These are phyloP conservation scores for Heliothis virescens DNA, from an alignment of 1,140 invertebrate genomes.

Conservation along the genomic window DNA sequence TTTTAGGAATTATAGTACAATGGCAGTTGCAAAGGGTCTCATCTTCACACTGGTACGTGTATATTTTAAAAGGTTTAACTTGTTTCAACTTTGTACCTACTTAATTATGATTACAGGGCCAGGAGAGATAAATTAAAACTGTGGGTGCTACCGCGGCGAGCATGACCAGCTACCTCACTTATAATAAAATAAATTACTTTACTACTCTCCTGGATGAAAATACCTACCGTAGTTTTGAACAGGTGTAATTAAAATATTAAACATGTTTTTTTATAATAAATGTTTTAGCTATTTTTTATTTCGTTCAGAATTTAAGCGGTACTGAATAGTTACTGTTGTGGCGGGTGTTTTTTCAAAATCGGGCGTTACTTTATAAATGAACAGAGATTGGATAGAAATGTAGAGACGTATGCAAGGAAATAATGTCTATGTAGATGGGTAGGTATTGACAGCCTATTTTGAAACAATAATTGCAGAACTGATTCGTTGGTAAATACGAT, in stretches of 20 bases:
- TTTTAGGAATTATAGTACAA: not conserved
- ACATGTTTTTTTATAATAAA: no score
- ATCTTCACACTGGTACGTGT: slow-evolving; percentile 6
- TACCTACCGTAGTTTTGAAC: slow-evolving; percentile 9
- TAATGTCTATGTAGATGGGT: no score
- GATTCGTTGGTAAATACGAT: not conserved
- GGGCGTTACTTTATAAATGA: no score
- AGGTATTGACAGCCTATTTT: no score
- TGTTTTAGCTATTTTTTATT: no score
- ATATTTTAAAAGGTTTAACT: slow-evolving; percentile 43
- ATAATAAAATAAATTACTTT: slow-evolving; percentile 36
- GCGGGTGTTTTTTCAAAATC: no score
- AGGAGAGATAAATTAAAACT: slow-evolving; percentile 42
- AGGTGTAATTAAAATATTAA: not conserved
- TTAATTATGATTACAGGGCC: slow-evolving; percentile 41
- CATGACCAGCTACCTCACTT: slow-evolving; percentile 35
- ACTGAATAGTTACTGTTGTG: no score
- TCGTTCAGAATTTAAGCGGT: no score
- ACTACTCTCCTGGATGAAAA: slow-evolving; percentile 22
- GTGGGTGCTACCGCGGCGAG: slow-evolving; percentile 34
- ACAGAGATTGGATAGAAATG: no score
- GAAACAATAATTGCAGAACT: not conserved
- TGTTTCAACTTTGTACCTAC: slow-evolving; percentile 40
- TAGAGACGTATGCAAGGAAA: no score
- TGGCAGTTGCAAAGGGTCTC: not conserved